A percentile compares a stretch with the other conserved stretches of the same genome.
phyloP scores from a whole-genome alignment of 2,888 invertebrate genomes.

The Cephonodes hylas region DNA sequence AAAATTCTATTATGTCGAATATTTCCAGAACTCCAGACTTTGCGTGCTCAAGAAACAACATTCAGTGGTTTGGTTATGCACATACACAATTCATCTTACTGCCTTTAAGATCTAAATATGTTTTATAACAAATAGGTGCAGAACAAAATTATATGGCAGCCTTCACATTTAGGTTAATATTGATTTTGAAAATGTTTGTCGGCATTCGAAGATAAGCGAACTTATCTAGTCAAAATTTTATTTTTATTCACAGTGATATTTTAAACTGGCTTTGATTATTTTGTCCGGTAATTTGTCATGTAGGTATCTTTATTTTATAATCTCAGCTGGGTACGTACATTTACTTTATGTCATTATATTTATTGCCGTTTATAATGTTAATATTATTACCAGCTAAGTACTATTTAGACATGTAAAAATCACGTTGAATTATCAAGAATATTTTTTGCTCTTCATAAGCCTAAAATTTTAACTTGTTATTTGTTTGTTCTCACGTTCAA shows the following conservation, averaged over 20 bases:
- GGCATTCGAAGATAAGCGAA: neutral
- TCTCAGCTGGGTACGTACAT: neutral
- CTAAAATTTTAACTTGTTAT: neutral
- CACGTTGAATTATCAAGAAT: neutral
- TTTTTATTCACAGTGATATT: neutral
- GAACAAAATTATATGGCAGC: neutral
- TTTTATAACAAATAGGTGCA: no score
- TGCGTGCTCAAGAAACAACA: neutral
- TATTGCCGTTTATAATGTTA: neutral
- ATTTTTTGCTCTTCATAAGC: neutral
- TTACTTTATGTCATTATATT: no score
- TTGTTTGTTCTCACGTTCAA: neutral
- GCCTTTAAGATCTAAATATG: no score
- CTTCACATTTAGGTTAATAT: neutral
- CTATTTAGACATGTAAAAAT: neutral
- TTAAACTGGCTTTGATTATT: no score
- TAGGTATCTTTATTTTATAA: neutral
- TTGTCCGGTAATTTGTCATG: neutral
- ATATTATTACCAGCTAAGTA: neutral
- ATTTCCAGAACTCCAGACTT: conserved; percentile 13
- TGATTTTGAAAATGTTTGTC: neutral
- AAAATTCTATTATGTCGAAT: neutral
- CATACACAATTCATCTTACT: no score
- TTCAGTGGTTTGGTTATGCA: neutral
- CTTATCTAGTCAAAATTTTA: neutral